Evolutionary conservation across 2,888 invertebrate species (phyloP), one percentile per base, ranked within the genome.

Genomic region (Conchocele bisecta): DNA sequence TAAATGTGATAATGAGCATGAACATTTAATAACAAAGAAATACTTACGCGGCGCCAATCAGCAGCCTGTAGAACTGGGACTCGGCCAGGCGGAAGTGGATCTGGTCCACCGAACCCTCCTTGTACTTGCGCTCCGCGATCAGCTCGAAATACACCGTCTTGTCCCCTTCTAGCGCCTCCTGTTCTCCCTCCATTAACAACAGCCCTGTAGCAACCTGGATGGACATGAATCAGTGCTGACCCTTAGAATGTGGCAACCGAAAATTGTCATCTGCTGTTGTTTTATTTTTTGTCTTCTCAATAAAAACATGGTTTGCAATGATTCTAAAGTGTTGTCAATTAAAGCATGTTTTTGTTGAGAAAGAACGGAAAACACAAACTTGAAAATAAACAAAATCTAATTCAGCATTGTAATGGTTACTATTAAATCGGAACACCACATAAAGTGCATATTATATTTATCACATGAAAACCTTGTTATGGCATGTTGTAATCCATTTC

Each of bases 51-150:
- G n/a, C n/a, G 3, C 84, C 83, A 56, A 75, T 63, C 7, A 87
- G 67, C 6, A 88, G 77, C n/a, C 88, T 69, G 61, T 88, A 88
- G 68, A 88, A 88, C 83, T 88, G 88, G 15, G 88, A 88, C 58
- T 88, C 88, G 1, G 88, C 88, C 11, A 88, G 74, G n/a, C 88
- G 77, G 67, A 88, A 88, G 63, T 88, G 88, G 4, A 83, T 83
- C 70, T 88, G 87, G 20, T 69, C 83, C 5, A 88, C 86, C 1
- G 88, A 88, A 0, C 87, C 88, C 57, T 86, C 87, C 44, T 87
- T 88, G 63, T 87, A 86, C 0, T 70, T 71, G 48, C 88, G 64
- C 67, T 88, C 88, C 3, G 88, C 81, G n/a, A 65, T 46, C 44
- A 88, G 61, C 9, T 79, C 61, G 79, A 87, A 88, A 66, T 85